Evolutionary conservation across 2,888 invertebrate genomes (phyloP).

Genomic region (Atrina japonica): DNA sequence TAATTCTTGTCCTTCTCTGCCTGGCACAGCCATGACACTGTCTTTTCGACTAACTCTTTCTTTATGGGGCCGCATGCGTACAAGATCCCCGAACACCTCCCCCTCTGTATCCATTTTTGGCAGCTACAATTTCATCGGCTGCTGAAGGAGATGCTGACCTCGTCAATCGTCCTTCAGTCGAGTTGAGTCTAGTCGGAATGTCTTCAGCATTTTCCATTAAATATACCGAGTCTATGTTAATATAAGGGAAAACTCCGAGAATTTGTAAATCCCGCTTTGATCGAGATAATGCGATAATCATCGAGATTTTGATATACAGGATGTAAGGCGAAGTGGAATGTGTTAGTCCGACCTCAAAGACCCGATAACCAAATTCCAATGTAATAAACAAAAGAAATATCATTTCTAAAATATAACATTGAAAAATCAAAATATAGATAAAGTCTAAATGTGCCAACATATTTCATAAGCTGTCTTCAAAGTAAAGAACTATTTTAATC

Average conservation of each 20-base stretch:
- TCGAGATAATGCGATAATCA: slow-evolving; percentile 12
- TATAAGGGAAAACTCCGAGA: background rate
- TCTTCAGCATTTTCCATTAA: background rate
- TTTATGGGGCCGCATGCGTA: background rate
- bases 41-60: slow-evolving; percentile 52
- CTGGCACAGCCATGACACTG: slow-evolving; percentile 69
- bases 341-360: background rate
- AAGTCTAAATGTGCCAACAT: no score
- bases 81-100: background rate
- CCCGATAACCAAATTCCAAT: no score
- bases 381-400: no score
- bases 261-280: background rate
- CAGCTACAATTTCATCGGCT: no score
- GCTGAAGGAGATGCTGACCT: slow-evolving; percentile 1
- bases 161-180: background rate
- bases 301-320: slow-evolving; percentile 1
- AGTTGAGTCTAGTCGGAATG: background rate
- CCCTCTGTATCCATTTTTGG: slow-evolving; percentile 7
- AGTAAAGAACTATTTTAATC: no score
- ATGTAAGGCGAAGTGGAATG: background rate
- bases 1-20: slow-evolving; percentile 80
- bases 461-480: no score
- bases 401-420: no score
- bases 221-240: background rate
- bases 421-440: no score